Conservation (phyloP, 2,113 vertebrate genomes). For the Tenebrosternarchus preto region DNA sequence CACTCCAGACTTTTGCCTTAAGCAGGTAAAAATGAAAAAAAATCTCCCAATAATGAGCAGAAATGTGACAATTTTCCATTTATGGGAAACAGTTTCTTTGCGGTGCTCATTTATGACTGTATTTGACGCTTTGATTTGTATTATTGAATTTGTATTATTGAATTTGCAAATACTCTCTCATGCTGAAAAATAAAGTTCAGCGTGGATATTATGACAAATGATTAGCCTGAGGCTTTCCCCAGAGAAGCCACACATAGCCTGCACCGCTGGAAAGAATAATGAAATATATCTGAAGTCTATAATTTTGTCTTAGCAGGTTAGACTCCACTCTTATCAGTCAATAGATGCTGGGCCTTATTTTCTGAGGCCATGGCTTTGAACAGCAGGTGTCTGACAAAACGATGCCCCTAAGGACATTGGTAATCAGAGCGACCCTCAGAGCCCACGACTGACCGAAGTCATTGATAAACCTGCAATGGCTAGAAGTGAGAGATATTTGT, state of each 20-base stretch:
- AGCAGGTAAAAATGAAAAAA: background rate
- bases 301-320: constrained; percentile 42
- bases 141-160: constrained; percentile 34
- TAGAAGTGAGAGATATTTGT: constrained; percentile 34
- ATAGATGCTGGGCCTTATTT: constrained; percentile 41
- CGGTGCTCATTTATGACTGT: constrained; percentile 21
- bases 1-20: background rate
- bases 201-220: constrained; percentile 46
- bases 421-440: constrained; percentile 24
- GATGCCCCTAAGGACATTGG: constrained; percentile 16
- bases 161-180: constrained; percentile 42
- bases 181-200: constrained; percentile 32
- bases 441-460: background rate
- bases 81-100: background rate
- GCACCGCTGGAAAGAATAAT: constrained; percentile 30
- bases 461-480: constrained; percentile 34
- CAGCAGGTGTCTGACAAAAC: constrained; percentile 35
- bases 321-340: constrained; percentile 43
- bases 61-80: constrained; percentile 19
- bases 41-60: constrained; percentile 9
- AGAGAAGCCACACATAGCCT: constrained; percentile 24
- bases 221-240: constrained; percentile 38
- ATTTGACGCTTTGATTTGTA: constrained; percentile 5
- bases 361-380: constrained; percentile 36
- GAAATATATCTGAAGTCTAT: constrained; percentile 47